These are phyloP conservation scores for Tiliqua scincoides DNA, from an alignment of 2,113 vertebrate species.

Conservation along the genomic window DNA sequence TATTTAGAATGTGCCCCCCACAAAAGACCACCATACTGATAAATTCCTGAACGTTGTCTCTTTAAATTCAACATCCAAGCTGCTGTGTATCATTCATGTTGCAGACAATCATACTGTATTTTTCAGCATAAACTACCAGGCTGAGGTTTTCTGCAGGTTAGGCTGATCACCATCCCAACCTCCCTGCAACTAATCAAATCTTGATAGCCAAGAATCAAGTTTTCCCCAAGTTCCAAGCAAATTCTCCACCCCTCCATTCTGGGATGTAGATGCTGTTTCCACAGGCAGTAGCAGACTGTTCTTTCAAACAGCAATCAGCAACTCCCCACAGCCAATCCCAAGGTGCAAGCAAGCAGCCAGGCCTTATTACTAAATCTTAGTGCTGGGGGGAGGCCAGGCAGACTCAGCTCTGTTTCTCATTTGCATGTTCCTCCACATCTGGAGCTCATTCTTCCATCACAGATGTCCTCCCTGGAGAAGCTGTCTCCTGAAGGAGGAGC, in stretches of 20 bases:
- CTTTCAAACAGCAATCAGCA: neutral
- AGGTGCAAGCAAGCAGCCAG: neutral
- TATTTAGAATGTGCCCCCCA: neutral
- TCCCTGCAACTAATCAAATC: neutral
- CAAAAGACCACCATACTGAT: neutral
- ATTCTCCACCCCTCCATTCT: neutral
- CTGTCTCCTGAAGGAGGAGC: slow-evolving; percentile 3
- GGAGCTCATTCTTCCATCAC: slow-evolving; percentile 24
- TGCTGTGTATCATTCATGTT: neutral
- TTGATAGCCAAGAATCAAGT: neutral
- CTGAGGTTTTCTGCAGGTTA: neutral
- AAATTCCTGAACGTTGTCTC: neutral
- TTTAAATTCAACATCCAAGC: neutral
- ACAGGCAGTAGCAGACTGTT: slow-evolving; percentile 5
- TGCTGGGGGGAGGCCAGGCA: neutral
- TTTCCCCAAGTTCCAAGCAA: neutral
- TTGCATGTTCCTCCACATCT: slow-evolving; percentile 25
- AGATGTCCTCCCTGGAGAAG: slow-evolving; percentile 34
- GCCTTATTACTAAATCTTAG: slow-evolving; percentile 7
- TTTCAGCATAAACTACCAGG: neutral
- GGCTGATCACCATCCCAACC: neutral
- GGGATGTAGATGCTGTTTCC: neutral
- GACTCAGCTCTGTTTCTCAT: neutral
- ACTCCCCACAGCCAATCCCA: neutral
- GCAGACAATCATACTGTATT: neutral